Base-by-base conservation (phyloP, 2,113 vertebrate genomes). In the Bos indicus region DNA sequence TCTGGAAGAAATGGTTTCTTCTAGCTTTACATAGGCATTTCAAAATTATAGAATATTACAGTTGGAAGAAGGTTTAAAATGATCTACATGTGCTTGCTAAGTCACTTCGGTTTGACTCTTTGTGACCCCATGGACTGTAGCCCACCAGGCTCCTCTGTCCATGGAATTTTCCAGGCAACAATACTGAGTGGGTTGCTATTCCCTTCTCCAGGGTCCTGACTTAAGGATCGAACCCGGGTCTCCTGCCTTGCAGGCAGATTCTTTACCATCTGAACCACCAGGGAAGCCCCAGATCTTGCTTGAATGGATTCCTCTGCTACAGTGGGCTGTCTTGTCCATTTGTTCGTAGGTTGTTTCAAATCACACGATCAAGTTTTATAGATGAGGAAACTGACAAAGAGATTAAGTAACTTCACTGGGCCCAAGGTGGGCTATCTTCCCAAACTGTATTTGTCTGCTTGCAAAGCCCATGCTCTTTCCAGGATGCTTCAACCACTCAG, bases 181-280 rank as follows among this genome's bases (percentile, higher is more conserved):
- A 6, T 71, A 40, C 67, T 23, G 67, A 40, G 8, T 40, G n/a
- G 19, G 19, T 23, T 12, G 67, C 67, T 23, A 71, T 23, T 40
- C 67, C 9, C 17, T 71, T 71, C 64, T 71, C n/a, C 64, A 71
- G 17, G 17, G 10, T 71, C 9, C 9, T 71, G n/a, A 71, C n/a
- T 9, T 71, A 21, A 9, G 67, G n/a, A 40, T 40, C 0, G 2
- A 71, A 71, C 36, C 5, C 0, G 0, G n/a, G n/a, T 71, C n/a
- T 71, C n/a, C 67, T 71, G 67, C 19, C 10, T 40, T 40, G n/a
- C 67, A 71, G n/a, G 19, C 19, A 71, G 67, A 40, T 71, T 71
- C 10, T 71, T 71, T 71, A 40, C 5, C n/a, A 71, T 40, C 67
- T 40, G 19, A 71, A 36, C 67, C n/a, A 23, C 19, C 5, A 40